phyloP scores from a whole-genome alignment of 2,113 vertebrate species.

The Sapayoa aenigma region DNA sequence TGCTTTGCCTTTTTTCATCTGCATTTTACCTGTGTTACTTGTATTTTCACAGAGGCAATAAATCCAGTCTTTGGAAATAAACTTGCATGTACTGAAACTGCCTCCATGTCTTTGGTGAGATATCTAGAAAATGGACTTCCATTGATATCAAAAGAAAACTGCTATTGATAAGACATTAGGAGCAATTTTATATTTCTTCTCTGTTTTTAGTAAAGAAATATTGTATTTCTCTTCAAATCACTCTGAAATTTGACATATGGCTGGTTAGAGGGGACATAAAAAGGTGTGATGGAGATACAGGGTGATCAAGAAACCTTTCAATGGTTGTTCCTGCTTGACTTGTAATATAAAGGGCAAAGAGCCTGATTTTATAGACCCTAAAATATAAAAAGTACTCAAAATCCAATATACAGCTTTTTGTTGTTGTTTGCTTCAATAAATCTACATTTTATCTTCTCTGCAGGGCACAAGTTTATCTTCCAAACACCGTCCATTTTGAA shows the following conservation, averaged over 20 bases:
- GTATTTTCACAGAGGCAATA: neutral
- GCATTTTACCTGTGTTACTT: neutral
- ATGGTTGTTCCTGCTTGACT: neutral
- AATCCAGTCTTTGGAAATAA: neutral
- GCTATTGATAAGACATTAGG: neutral
- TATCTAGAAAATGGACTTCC: neutral
- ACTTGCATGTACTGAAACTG: neutral
- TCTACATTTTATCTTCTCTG: constrained; percentile 56
- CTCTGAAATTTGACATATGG: neutral
- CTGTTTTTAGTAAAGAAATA: neutral
- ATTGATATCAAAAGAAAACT: neutral
- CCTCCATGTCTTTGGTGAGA: neutral
- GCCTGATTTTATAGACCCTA: constrained; percentile 21
- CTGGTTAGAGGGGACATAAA: neutral
- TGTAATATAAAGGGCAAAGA: neutral
- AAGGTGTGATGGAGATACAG: neutral
- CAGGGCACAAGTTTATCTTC: constrained; percentile 47
- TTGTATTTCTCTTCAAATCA: neutral
- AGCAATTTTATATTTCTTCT: neutral
- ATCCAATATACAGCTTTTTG: constrained; percentile 37
- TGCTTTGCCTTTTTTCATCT: neutral
- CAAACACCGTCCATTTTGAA: constrained; percentile 21
- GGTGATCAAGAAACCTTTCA: neutral
- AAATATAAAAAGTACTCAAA: constrained; percentile 38
- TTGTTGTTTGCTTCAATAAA: constrained; percentile 54